These are phyloP conservation scores for Dorcus parallelipipedus DNA, from an alignment of 2,888 invertebrate genomes.

Conservation along the genomic window DNA sequence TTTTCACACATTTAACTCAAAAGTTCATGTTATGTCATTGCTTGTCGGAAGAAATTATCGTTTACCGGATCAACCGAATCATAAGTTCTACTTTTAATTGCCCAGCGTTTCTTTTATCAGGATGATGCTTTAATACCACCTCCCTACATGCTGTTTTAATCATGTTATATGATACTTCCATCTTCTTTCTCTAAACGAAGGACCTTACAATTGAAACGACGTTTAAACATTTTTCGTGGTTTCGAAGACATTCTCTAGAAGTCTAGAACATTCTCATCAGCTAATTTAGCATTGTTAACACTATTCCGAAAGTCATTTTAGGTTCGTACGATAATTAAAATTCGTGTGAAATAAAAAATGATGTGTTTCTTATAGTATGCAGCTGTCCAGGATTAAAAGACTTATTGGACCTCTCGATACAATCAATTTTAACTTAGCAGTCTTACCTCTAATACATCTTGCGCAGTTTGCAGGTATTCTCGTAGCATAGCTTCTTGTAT, in stretches of 20 bases:
- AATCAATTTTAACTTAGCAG: slow-evolving; percentile 7
- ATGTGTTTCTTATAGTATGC: too few relatives aligned
- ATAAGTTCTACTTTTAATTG: slow-evolving; percentile 80
- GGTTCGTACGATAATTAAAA: too few relatives aligned
- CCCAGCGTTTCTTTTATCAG: slow-evolving; percentile 93
- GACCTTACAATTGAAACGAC: slow-evolving; percentile 66
- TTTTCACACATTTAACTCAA: slow-evolving; percentile 84
- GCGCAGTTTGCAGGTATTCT: slow-evolving; percentile 93
- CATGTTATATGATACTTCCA: slow-evolving; percentile 85
- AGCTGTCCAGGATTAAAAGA: neutral
- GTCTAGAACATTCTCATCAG: too few relatives aligned
- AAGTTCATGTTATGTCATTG: slow-evolving; percentile 67
- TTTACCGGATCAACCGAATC: slow-evolving; percentile 96
- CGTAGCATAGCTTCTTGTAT: slow-evolving; percentile 96
- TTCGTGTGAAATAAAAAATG: too few relatives aligned
- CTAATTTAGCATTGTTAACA: too few relatives aligned
- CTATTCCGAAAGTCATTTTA: too few relatives aligned
- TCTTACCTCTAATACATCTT: slow-evolving; percentile 86
- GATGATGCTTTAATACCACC: slow-evolving; percentile 93
- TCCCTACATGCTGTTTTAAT: slow-evolving; percentile 90
- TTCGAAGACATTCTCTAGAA: too few relatives aligned
- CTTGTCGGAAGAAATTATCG: slow-evolving; percentile 82
- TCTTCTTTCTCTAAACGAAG: slow-evolving; percentile 81
- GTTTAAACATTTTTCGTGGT: too few relatives aligned
- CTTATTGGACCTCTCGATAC: neutral